Evolutionary conservation across 2,888 invertebrate genomes (phyloP).

Genomic region (Penaeus monodon): DNA sequence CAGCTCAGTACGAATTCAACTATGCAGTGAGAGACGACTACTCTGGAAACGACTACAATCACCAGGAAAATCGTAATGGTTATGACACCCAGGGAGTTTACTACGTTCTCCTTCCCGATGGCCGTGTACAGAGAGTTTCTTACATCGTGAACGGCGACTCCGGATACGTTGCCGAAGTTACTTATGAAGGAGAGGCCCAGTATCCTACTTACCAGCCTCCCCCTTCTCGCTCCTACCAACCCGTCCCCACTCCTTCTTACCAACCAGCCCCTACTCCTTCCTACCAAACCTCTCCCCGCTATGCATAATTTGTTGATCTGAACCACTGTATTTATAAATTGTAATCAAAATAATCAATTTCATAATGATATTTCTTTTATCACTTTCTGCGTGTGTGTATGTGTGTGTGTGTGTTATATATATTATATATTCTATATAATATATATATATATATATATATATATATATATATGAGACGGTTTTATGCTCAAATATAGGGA

Average conservation of each 20-base stretch:
- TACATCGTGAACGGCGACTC: conserved; percentile 54
- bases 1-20: conserved; percentile 46
- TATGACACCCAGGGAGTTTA: conserved; percentile 37
- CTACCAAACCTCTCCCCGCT: no score
- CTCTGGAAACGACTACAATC: conserved; percentile 43
- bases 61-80: conserved; percentile 46
- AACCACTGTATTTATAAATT: no score
- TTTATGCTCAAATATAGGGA: no score
- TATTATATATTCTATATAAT: no score
- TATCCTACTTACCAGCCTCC: conserved; percentile 46
- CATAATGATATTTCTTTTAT: no score
- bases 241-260: background rate
- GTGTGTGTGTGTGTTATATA: no score
- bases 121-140: conserved; percentile 47
- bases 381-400: no score
- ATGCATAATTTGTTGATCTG: no score
- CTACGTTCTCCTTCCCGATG: conserved; percentile 53
- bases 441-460: no score
- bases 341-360: no score
- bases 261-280: no score
- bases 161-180: conserved; percentile 65
- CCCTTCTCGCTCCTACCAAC: conserved; percentile 14
- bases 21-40: conserved; percentile 49
- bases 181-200: conserved; percentile 63
- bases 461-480: no score